Evolutionary conservation across 2,888 invertebrate genomes (phyloP).

Genomic region (Yponomeuta cagnagella): DNA sequence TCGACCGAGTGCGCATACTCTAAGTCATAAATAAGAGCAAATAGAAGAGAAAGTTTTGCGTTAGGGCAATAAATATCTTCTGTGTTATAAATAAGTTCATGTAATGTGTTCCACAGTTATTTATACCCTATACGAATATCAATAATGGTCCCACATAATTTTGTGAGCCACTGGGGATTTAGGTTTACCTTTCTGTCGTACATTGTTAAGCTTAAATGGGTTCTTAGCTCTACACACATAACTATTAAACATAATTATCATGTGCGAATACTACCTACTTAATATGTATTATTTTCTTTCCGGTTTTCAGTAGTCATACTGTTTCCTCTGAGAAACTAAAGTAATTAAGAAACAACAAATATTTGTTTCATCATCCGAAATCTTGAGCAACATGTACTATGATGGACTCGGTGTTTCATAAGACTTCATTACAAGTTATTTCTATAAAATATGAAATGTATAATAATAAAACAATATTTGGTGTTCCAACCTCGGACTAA

Average conservation of each 20-base stretch:
- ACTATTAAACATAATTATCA: constrained; percentile 16
- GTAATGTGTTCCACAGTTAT: not conserved
- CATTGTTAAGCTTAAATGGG: not conserved
- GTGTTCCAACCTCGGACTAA: constrained; percentile 60
- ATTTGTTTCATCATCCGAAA: constrained; percentile 51
- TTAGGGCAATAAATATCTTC: not conserved
- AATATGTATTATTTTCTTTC: not conserved
- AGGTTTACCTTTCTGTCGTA: constrained; percentile 3
- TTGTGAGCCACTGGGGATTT: constrained; percentile 36
- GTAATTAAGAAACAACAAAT: constrained; percentile 59
- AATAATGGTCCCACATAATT: constrained; percentile 53
- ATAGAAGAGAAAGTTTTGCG: not conserved
- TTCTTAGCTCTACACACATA: not conserved
- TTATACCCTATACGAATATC: constrained; percentile 26
- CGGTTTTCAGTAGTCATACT: constrained; percentile 43
- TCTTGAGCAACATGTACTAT: constrained; percentile 65
- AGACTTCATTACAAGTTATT: constrained; percentile 44
- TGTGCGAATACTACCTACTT: not conserved
- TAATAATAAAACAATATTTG: constrained; percentile 52
- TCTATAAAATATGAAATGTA: constrained; percentile 4
- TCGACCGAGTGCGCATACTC: not conserved
- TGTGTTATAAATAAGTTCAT: not conserved
- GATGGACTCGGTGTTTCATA: constrained; percentile 66
- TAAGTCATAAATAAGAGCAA: not conserved
- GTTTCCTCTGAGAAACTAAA: constrained; percentile 67